Evolutionary conservation across 2,888 invertebrate genomes (phyloP).

Genomic region (Synanthedon formicaeformis): DNA sequence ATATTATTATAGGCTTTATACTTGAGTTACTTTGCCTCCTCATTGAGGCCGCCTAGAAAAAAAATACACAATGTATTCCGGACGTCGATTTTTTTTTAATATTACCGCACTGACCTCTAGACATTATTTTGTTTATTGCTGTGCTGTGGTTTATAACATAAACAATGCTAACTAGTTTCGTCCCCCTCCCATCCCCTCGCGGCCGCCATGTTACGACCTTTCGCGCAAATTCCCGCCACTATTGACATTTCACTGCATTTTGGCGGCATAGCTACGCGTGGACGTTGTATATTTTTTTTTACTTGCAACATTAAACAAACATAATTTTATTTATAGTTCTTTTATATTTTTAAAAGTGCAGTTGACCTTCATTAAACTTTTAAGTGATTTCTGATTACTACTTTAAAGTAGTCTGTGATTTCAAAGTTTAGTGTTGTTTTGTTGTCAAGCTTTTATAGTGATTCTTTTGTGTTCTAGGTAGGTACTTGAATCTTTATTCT

Average conservation of each 20-base stretch:
- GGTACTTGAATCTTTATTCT: too few species aligned
- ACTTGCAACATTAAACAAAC: neutral
- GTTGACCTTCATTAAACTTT: too few species aligned
- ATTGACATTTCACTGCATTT: constrained; percentile 53
- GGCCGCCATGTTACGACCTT: constrained; percentile 32
- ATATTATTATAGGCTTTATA: too few species aligned
- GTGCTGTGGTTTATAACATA: neutral
- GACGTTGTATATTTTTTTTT: constrained; percentile 1
- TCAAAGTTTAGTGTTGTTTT: too few species aligned
- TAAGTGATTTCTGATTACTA: too few species aligned
- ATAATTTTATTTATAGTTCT: constrained; percentile 5
- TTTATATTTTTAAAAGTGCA: constrained; percentile 1
- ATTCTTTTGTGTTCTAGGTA: too few species aligned
- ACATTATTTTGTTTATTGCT: neutral
- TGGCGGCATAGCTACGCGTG: constrained; percentile 33
- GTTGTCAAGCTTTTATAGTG: too few species aligned
- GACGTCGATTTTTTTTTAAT: too few species aligned
- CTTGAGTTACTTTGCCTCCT: too few species aligned
- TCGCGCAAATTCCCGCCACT: constrained; percentile 25
- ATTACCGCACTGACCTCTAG: neutral
- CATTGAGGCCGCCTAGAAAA: too few species aligned
- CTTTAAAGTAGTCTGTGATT: too few species aligned
- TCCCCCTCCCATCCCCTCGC: constrained; percentile 12
- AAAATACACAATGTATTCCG: too few species aligned
- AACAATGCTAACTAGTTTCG: constrained; percentile 7